These are phyloP conservation scores for Platycercus adscitus DNA, from an alignment of 2,113 vertebrate species.

Conservation along the genomic window DNA sequence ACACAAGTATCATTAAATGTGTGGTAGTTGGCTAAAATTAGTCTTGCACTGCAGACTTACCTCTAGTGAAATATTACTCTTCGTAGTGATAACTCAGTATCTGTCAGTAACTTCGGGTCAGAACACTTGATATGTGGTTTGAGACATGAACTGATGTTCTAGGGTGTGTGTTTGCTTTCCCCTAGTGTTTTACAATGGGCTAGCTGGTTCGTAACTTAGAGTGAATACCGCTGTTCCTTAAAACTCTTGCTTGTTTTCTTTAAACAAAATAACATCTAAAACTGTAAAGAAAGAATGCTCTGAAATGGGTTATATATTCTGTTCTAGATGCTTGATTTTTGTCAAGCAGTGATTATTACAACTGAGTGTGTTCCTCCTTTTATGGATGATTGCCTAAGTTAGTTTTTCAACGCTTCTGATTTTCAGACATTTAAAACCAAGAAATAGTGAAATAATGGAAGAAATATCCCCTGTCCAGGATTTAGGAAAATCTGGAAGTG, in stretches of 20 bases:
- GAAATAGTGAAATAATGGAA: background rate
- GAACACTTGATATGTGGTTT: background rate
- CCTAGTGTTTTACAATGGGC: background rate
- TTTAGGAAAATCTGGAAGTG: background rate
- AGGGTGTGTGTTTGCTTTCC: background rate
- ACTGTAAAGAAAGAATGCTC: background rate
- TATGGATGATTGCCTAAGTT: background rate
- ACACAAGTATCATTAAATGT: background rate
- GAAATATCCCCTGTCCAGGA: background rate
- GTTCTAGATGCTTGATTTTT: background rate
- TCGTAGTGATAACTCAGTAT: background rate
- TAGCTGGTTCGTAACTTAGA: background rate
- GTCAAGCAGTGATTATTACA: background rate
- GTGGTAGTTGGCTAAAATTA: background rate
- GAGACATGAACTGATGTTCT: background rate
- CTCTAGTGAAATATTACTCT: background rate
- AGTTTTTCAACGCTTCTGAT: background rate
- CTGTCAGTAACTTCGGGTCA: background rate
- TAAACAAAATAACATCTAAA: background rate
- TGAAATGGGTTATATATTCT: background rate
- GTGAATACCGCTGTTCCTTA: background rate
- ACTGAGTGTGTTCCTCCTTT: background rate
- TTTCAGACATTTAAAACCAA: background rate
- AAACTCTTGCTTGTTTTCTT: background rate
- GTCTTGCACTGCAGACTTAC: background rate